Conservation (phyloP, 2,888 invertebrate species). For the Dasypolia templi region DNA sequence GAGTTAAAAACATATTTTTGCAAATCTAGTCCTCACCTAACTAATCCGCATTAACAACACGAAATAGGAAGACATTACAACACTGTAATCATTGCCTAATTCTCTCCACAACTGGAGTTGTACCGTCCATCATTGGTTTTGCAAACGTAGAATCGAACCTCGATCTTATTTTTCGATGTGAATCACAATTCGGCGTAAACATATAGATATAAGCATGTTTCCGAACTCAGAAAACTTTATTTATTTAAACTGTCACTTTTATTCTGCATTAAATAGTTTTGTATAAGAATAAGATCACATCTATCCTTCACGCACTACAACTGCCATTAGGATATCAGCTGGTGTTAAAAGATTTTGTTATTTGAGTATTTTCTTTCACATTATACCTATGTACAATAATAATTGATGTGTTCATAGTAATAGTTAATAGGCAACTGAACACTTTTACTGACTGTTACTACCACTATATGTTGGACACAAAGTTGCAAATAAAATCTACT, state of each 20-base stretch:
- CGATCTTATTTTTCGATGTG: too few species aligned
- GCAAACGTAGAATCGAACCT: too few species aligned
- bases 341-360: not conserved
- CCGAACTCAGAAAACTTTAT: not conserved
- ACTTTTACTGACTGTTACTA: not conserved
- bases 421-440: not conserved
- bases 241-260: not conserved
- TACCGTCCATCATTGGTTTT: too few species aligned
- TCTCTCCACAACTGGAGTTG: too few species aligned
- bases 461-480: too few species aligned
- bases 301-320: not conserved
- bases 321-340: not conserved
- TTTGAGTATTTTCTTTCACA: not conserved
- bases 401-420: not conserved
- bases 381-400: too few species aligned
- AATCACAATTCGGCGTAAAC: too few species aligned
- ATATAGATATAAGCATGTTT: not conserved
- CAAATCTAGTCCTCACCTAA: too few species aligned
- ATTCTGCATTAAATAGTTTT: not conserved
- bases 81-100: too few species aligned
- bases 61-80: too few species aligned
- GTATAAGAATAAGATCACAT: not conserved
- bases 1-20: too few species aligned
- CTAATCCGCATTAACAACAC: too few species aligned
- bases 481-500: not conserved